Evolutionary conservation across 2,888 invertebrate genomes (phyloP).

Genomic region (Periphyllus acericola): DNA sequence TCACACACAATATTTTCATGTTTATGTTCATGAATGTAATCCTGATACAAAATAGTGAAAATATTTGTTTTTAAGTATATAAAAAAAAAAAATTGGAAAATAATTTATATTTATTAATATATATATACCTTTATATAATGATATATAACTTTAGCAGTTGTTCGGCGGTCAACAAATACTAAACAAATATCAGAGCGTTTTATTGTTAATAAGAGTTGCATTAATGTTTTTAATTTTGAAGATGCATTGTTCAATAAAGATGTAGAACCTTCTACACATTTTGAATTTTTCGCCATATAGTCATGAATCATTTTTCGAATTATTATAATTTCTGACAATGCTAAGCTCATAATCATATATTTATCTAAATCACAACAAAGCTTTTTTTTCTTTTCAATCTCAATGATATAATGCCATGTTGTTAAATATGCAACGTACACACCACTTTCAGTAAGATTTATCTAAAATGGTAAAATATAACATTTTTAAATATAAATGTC

Average conservation of each 20-base stretch:
- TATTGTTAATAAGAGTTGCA: slow-evolving; percentile 73
- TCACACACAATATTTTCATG: slow-evolving; percentile 73
- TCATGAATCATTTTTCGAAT: slow-evolving; percentile 55
- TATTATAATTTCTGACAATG: slow-evolving; percentile 33
- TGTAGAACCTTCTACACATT: slow-evolving; percentile 16
- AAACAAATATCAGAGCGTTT: slow-evolving; percentile 68
- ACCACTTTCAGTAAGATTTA: slow-evolving; percentile 23
- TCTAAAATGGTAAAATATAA: slow-evolving; percentile 14
- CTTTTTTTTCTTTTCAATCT: slow-evolving; percentile 47
- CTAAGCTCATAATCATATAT: not conserved
- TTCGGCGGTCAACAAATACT: slow-evolving; percentile 78
- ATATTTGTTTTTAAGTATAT: not conserved
- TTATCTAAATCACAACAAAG: not conserved
- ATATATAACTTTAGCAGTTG: slow-evolving; percentile 80
- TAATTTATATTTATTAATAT: slow-evolving; percentile 1
- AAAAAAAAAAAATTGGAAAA: not conserved
- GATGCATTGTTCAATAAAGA: slow-evolving; percentile 69
- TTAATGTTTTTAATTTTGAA: slow-evolving; percentile 73
- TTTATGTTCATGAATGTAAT: slow-evolving; percentile 33
- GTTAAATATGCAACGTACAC: slow-evolving; percentile 22
- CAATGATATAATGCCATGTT: slow-evolving; percentile 52
- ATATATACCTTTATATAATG: slow-evolving; percentile 72
- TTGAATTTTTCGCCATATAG: slow-evolving; percentile 19
- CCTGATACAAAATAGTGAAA: slow-evolving; percentile 21
- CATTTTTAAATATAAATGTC: not conserved